phyloP scores from a whole-genome alignment of 2,113 vertebrate genomes.

The Hemiprocne comata region DNA sequence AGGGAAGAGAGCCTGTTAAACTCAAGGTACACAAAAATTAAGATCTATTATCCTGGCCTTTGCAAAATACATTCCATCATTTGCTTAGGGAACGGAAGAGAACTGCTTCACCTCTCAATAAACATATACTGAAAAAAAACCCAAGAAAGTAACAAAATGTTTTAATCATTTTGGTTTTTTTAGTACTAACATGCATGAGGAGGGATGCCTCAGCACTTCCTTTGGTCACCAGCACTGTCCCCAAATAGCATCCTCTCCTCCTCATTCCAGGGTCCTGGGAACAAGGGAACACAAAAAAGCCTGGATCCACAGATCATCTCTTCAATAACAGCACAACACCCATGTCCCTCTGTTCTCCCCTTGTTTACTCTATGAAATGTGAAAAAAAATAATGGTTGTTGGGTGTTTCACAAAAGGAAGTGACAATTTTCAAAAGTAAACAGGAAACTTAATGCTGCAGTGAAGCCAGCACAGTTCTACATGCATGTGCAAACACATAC shows the following conservation, averaged over 20 bases:
- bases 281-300: neutral
- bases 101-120: neutral
- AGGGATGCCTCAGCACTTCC: neutral
- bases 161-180: neutral
- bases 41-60: neutral
- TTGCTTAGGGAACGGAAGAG: neutral
- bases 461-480: neutral
- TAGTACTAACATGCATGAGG: neutral
- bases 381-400: neutral
- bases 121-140: neutral
- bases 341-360: neutral
- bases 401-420: neutral
- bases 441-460: neutral
- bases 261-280: neutral
- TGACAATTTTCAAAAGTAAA: neutral
- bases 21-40: neutral
- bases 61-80: neutral
- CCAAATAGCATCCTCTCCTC: neutral
- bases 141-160: neutral
- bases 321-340: neutral
- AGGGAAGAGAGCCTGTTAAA: neutral
- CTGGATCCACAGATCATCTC: neutral
- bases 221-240: neutral
- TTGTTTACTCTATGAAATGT: neutral
- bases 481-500: rapidly evolving